Percentiles rank a stretch among this genome's conserved stretches.
These are phyloP conservation scores for Dipodomys stephensi DNA, from an alignment of 2,113 vertebrate genomes.

Conservation along the genomic window DNA sequence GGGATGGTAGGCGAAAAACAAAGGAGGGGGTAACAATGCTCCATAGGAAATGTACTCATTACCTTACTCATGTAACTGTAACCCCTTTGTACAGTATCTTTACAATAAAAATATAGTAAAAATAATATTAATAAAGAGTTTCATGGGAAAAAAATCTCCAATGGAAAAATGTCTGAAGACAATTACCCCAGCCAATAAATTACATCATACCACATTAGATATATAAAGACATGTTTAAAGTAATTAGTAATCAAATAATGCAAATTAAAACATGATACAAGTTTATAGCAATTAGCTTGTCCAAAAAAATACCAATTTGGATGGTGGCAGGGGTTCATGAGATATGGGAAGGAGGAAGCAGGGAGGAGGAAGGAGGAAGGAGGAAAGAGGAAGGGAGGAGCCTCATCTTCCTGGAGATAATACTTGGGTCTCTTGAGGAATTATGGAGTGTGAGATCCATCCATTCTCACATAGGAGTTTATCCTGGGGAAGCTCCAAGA, in stretches of 20 bases:
- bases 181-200: background rate
- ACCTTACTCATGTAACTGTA: too few relatives aligned
- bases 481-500: background rate
- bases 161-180: background rate
- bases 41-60: too few relatives aligned
- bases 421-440: background rate
- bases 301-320: conserved; percentile 12
- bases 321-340: conserved; percentile 29
- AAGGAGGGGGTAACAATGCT: too few relatives aligned
- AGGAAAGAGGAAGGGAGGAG: background rate
- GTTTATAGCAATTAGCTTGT: conserved; percentile 24
- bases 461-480: background rate
- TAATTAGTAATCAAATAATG: conserved; percentile 51
- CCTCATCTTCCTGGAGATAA: background rate
- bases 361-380: too few relatives aligned
- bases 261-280: conserved; percentile 35
- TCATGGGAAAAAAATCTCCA: background rate
- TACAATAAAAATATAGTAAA: too few relatives aligned
- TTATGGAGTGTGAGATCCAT: background rate
- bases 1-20: too few relatives aligned
- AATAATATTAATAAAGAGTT: too few relatives aligned
- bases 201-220: background rate
- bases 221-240: conserved; percentile 16
- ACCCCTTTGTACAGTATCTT: too few relatives aligned
- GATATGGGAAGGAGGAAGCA: background rate